A percentile compares a stretch with the other conserved stretches of the same genome.
These are phyloP conservation scores for Capitulum mitella DNA, from an alignment of 2,888 invertebrate genomes.

Conservation along the genomic window DNA sequence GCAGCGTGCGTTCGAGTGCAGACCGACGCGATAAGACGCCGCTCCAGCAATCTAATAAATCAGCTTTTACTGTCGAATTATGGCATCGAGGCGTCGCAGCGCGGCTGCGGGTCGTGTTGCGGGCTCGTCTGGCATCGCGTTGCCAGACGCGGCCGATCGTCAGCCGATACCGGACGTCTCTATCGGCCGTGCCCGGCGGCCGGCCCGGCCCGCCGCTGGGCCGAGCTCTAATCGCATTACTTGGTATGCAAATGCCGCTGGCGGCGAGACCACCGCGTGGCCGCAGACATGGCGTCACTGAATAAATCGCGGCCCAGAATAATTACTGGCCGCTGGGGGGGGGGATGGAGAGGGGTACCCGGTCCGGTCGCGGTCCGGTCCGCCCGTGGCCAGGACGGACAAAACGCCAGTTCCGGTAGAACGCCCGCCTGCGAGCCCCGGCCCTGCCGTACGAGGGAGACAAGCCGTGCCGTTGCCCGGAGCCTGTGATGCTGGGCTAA, in stretches of 20 bases:
- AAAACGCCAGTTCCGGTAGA: background rate
- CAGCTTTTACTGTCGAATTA: conserved; percentile 5
- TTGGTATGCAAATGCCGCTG: background rate
- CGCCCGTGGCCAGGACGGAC: background rate
- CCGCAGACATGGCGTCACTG: background rate
- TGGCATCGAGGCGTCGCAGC: background rate
- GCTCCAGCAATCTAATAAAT: conserved; percentile 3
- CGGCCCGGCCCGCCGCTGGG: background rate
- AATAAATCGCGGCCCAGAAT: background rate
- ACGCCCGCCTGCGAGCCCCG: no score
- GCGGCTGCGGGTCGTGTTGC: background rate
- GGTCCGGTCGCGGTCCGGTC: no score
- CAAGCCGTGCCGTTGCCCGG: no score
- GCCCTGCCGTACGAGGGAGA: no score
- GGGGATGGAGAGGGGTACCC: no score
- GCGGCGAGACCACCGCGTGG: background rate
- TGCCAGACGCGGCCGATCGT: background rate
- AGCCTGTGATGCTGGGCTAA: no score
- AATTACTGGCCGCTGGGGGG: background rate
- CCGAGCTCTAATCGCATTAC: background rate
- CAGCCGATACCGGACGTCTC: background rate
- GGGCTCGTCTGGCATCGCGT: background rate
- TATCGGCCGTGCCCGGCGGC: background rate
- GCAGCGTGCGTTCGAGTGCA: background rate
- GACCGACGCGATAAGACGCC: background rate